A percentile compares a stretch with the other conserved stretches of the same genome.
Conservation (phyloP, 2,888 invertebrate species). For the Sphaeridia pumilis region DNA sequence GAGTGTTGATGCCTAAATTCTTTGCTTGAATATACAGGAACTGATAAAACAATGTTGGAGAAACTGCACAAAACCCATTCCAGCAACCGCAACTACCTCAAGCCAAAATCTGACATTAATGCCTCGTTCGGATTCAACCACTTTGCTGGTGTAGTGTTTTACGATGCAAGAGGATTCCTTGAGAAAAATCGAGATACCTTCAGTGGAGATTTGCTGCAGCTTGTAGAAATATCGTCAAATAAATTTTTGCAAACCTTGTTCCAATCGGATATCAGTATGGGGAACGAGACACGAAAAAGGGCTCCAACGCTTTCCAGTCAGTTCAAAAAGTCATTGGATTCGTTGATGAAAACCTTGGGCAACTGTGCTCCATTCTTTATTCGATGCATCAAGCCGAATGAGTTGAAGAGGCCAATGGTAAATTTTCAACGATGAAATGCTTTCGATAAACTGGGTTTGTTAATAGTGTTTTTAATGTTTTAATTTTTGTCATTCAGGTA, state of each 20-base stretch:
- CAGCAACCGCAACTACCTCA: slow-evolving; percentile 81
- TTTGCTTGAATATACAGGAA: slow-evolving; percentile 56
- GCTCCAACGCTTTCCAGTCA: slow-evolving; percentile 90
- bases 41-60: slow-evolving; percentile 92
- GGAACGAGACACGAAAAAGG: slow-evolving; percentile 80
- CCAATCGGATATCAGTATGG: slow-evolving; percentile 85
- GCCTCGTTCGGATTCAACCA: slow-evolving; percentile 86
- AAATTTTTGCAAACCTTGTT: slow-evolving; percentile 86
- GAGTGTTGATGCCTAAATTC: no score
- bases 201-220: slow-evolving; percentile 81
- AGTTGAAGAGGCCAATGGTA: slow-evolving; percentile 90
- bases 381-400: slow-evolving; percentile 97
- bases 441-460: no score
- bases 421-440: slow-evolving; percentile 38
- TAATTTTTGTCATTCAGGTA: slow-evolving; percentile 49
- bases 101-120: slow-evolving; percentile 95
- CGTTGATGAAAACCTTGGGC: slow-evolving; percentile 85
- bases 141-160: slow-evolving; percentile 96
- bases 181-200: slow-evolving; percentile 98
- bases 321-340: slow-evolving; percentile 91
- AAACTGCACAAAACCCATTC: slow-evolving; percentile 95
- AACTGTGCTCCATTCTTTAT: slow-evolving; percentile 98
- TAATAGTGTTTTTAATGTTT: no score
- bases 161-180: slow-evolving; percentile 88
- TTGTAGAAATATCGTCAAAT: slow-evolving; percentile 84